Evolutionary conservation across 2,888 invertebrate genomes (phyloP).

Genomic region (Ferdinandea cuprea): DNA sequence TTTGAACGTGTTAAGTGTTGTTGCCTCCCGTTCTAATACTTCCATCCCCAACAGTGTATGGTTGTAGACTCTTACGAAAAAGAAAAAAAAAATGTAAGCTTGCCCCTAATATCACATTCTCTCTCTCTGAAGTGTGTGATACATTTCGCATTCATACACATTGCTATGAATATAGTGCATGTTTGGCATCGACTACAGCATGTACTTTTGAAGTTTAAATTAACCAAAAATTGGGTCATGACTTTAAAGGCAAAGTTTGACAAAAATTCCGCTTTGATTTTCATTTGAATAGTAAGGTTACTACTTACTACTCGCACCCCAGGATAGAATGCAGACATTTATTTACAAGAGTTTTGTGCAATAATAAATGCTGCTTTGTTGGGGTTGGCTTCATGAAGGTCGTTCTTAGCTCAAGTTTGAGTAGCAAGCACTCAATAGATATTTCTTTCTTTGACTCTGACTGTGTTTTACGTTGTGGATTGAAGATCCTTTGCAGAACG

Average conservation of each 20-base stretch:
- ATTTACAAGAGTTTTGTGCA: too few relatives aligned
- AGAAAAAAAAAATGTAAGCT: not conserved
- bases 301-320: not conserved
- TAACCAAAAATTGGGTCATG: constrained; percentile 40
- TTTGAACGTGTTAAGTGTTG: not conserved
- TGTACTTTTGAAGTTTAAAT: constrained; percentile 39
- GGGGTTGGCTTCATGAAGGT: not conserved
- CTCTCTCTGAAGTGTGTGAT: constrained; percentile 11
- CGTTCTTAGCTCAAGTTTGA: not conserved
- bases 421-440: too few relatives aligned
- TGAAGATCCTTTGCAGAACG: too few relatives aligned
- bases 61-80: not conserved
- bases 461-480: too few relatives aligned
- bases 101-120: not conserved
- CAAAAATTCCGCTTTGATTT: not conserved
- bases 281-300: not conserved
- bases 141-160: constrained; percentile 6
- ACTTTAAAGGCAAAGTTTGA: not conserved
- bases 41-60: not conserved
- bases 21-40: not conserved
- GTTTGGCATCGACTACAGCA: constrained; percentile 39
- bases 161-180: constrained; percentile 25
- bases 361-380: too few relatives aligned
- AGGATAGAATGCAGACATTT: too few relatives aligned
- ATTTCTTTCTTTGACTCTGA: too few relatives aligned